Evolutionary conservation across 2,888 invertebrate genomes (phyloP).

Genomic region (Eupithecia abbreviata): DNA sequence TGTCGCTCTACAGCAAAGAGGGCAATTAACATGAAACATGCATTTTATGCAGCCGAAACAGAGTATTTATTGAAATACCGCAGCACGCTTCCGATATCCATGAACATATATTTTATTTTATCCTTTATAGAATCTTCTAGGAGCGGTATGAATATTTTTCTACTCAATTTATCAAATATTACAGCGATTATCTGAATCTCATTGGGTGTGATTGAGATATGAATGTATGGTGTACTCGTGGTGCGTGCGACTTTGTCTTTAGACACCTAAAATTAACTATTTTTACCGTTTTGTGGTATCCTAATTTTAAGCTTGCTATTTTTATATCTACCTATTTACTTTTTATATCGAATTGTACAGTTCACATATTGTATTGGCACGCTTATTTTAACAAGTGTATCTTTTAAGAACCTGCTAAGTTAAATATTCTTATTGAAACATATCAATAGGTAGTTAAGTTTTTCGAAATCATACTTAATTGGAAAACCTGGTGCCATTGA

Average conservation of each 20-base stretch:
- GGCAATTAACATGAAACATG: conserved; percentile 55
- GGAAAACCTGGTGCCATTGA: conserved; percentile 41
- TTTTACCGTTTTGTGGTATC: conserved; percentile 27
- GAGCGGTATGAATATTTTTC: neutral
- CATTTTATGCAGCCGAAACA: neutral
- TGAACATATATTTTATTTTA: neutral
- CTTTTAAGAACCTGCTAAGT: neutral
- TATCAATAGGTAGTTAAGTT: conserved; percentile 6
- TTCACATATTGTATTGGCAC: neutral
- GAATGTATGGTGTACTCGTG: neutral
- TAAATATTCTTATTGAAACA: conserved; percentile 2
- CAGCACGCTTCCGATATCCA: conserved; percentile 31
- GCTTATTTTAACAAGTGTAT: neutral
- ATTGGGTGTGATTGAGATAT: neutral
- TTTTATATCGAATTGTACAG: neutral
- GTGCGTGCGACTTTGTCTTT: conserved; percentile 28
- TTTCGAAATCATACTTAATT: conserved; percentile 10
- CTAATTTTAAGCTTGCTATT: conserved; percentile 14
- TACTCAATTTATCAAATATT: neutral
- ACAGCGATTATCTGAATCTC: neutral
- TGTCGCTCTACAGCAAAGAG: conserved; percentile 73
- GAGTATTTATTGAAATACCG: neutral
- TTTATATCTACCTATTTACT: neutral
- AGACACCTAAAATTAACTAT: conserved; percentile 13
- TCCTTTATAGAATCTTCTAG: neutral